phyloP scores from a whole-genome alignment of 2,888 invertebrate genomes.

The Arge pagana region DNA sequence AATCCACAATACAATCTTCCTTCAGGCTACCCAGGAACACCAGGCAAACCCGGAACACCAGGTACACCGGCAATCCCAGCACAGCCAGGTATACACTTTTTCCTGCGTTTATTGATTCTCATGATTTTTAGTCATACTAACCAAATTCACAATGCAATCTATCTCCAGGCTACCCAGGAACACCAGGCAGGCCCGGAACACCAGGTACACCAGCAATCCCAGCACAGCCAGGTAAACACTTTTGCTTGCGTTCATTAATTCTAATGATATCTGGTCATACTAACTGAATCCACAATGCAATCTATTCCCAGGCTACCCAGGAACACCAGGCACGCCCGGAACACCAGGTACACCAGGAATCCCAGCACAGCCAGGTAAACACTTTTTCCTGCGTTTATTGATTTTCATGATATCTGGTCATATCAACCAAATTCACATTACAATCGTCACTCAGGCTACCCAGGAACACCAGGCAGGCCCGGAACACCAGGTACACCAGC shows the following conservation, averaged over 20 bases:
- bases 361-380: conserved; percentile 37
- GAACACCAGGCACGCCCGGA: conserved; percentile 39
- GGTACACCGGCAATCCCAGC: no score
- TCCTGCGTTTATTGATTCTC: no score
- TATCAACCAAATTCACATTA: no score
- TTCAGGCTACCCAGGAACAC: conserved; percentile 37
- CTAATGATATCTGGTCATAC: conserved; percentile 4
- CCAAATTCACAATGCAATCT: no score
- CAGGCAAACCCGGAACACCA: conserved; percentile 38
- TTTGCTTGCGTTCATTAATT: no score
- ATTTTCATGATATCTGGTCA: no score
- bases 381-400: no score
- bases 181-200: conserved; percentile 22
- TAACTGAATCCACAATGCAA: no score
- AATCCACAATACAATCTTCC: no score
- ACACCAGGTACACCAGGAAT: conserved; percentile 46
- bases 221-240: background rate
- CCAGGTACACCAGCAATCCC: background rate
- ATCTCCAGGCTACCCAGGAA: conserved; percentile 25
- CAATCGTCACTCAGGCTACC: background rate
- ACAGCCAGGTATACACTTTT: conserved; percentile 31
- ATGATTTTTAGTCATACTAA: no score
- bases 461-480: conserved; percentile 45
- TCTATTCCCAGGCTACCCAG: conserved; percentile 30
- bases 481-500: conserved; percentile 52